Evolutionary conservation across 2,888 invertebrate genomes (phyloP).

Genomic region (Calephelis perditalis): DNA sequence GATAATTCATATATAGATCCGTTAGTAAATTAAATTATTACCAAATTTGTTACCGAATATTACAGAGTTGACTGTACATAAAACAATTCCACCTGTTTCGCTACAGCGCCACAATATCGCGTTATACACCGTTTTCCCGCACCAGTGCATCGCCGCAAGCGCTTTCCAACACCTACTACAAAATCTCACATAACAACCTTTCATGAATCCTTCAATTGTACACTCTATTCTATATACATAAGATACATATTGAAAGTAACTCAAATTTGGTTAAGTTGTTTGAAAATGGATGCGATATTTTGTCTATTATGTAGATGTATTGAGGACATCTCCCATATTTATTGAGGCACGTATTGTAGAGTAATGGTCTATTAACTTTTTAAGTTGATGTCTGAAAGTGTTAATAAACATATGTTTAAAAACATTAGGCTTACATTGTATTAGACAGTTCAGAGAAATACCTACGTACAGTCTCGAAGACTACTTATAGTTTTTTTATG

Average conservation of each 20-base stretch:
- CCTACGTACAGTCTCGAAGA: no score
- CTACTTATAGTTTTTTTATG: no score
- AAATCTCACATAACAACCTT: conserved; percentile 1
- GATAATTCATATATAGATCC: no score
- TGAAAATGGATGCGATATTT: conserved; percentile 9
- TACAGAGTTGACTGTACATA: conserved; percentile 30
- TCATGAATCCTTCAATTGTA: conserved; percentile 12
- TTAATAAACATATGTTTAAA: no score
- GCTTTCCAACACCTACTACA: conserved; percentile 13
- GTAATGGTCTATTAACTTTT: conserved; percentile 29
- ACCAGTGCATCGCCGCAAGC: conserved; percentile 43
- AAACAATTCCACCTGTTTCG: conserved; percentile 48
- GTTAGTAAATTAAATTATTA: neutral
- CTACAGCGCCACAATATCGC: conserved; percentile 57
- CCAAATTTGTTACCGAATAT: neutral
- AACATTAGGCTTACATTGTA: no score
- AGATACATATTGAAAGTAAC: conserved; percentile 17
- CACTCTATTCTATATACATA: conserved; percentile 2
- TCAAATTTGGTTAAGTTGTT: neutral
- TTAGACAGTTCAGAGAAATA: no score
- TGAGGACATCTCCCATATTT: conserved; percentile 34
- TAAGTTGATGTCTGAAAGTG: neutral
- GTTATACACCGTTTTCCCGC: conserved; percentile 69
- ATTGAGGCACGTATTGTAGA: conserved; percentile 32
- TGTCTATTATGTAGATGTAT: conserved; percentile 30